Evolutionary conservation across 2,113 vertebrate species (phyloP).

Genomic region (Orientallactaga bullata): DNA sequence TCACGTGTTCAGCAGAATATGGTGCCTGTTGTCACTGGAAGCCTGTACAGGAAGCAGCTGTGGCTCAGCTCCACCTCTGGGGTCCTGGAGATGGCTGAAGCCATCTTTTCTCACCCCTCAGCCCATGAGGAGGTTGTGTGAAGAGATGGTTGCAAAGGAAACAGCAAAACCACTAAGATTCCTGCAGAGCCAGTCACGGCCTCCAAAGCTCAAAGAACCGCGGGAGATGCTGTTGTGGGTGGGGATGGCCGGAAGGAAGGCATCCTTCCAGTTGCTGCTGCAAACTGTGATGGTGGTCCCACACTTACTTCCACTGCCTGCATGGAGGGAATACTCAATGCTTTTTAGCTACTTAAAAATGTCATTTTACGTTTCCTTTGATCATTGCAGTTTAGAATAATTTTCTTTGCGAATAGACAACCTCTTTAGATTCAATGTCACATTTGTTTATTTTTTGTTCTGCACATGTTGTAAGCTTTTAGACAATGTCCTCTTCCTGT

Average conservation of each 20-base stretch:
- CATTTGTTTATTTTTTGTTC: background rate
- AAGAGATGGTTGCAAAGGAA: background rate
- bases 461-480: background rate
- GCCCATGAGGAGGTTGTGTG: no score
- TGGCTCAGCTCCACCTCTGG: no score
- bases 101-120: background rate
- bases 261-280: background rate
- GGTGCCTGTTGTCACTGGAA: no score
- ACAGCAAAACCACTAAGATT: rapidly evolving
- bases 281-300: background rate
- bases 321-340: background rate
- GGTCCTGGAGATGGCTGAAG: background rate
- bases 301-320: background rate
- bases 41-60: background rate
- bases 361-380: background rate
- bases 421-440: background rate
- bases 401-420: background rate
- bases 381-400: background rate
- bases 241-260: no score
- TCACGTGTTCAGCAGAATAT: background rate
- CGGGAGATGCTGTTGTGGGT: background rate
- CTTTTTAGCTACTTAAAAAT: background rate
- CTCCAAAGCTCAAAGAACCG: background rate
- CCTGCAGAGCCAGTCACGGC: background rate
- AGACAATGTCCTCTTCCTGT: background rate